Base-by-base conservation (phyloP, 2,888 invertebrate species). In the Stenodera caucasica region DNA sequence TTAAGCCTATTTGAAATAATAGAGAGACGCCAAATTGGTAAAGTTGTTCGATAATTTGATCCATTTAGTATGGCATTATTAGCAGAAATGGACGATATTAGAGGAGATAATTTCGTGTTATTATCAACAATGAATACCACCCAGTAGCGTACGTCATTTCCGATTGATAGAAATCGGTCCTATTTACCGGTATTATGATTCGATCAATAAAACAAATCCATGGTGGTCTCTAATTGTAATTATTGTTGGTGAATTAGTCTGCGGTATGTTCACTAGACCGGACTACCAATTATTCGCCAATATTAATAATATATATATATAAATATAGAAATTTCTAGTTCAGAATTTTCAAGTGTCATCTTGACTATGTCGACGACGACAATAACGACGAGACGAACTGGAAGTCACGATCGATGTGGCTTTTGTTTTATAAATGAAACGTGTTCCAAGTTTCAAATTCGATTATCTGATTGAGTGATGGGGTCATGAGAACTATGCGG, bases 121-220 rank as follows among this genome's bases (percentile, higher is more conserved):
- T 77, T 76, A 73, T 63, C 70, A n/a, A n/a, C n/a, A n/a, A n/a
- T n/a, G 59, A 55, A 74, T 75, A 55, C 77, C 77, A 77, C 77
- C 76, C 76, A 76, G 77, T 77, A 76, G 77, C 76, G 72, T 75
- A 77, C 76, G 77, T 75, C 71, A 73, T 71, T 67, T 69, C 65
- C 70, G 66, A 66, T 70, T 62, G 68, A 68, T 67, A 65, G 58
- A 64, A 61, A 37, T n/a, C n/a, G n/a, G n/a, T n/a, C n/a, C n/a
- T n/a, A n/a, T n/a, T n/a, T n/a, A n/a, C n/a, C n/a, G n/a, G n/a
- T n/a, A n/a, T n/a, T n/a, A n/a, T n/a, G n/a, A n/a, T n/a, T n/a
- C n/a, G n/a, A n/a, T n/a, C n/a, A n/a, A n/a, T n/a, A n/a, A n/a
- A n/a, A n/a, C n/a, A n/a, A n/a, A n/a, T n/a, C n/a, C 26, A 26